Conservation (phyloP, 2,113 vertebrate genomes). For the Microcebus griseorufus region DNA sequence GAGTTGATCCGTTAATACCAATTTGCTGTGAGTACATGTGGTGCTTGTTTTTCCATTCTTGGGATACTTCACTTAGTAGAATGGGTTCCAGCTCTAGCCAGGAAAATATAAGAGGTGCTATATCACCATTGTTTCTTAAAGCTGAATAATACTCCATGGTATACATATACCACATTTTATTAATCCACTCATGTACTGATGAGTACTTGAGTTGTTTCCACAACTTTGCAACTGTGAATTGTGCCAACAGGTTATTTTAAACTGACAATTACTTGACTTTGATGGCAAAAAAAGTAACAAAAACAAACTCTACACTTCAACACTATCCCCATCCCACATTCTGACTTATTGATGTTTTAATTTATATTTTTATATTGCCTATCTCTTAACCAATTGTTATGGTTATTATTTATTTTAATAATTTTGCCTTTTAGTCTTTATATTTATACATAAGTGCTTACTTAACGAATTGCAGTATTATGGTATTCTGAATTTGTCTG, state of each 20-base stretch:
- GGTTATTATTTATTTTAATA: neutral
- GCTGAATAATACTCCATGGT: too few relatives aligned
- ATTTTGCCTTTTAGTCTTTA: neutral
- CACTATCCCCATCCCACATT: neutral
- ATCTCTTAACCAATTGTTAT: neutral
- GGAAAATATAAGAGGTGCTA: too few relatives aligned
- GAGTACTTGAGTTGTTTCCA: too few relatives aligned
- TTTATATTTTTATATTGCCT: neutral
- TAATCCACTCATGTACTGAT: too few relatives aligned
- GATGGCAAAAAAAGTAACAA: neutral
- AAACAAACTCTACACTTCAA: neutral
- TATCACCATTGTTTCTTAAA: too few relatives aligned
- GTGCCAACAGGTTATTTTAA: neutral
- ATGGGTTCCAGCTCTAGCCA: too few relatives aligned
- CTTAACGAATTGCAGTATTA: neutral
- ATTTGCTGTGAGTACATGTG: too few relatives aligned
- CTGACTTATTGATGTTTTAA: neutral
- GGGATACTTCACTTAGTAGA: too few relatives aligned
- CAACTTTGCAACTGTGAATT: too few relatives aligned
- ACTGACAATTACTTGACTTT: neutral
- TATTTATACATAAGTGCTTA: neutral
- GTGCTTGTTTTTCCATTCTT: too few relatives aligned
- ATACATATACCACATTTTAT: too few relatives aligned
- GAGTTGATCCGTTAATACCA: too few relatives aligned
- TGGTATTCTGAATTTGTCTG: neutral